Base-by-base conservation (phyloP, 1,140 invertebrate species). In the Frieseomelitta varia region DNA sequence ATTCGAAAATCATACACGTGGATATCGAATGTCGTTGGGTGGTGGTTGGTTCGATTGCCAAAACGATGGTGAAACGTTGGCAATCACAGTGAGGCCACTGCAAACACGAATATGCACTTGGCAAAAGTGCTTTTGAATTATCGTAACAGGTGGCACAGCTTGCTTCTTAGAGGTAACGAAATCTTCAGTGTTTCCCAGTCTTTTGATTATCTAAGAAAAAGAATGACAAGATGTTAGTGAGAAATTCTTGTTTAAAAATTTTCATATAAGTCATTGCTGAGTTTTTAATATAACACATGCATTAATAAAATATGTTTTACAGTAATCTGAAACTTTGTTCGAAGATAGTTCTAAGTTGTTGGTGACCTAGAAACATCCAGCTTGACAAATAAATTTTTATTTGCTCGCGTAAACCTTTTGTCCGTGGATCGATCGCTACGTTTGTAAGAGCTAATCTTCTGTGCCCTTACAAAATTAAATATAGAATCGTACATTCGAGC, bases 61-160 rank as follows among this genome's bases (percentile, higher is more conserved):
- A 69, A 68, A 14, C 68, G 39, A n/a, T n/a, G 73, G n/a, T 8
- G 73, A 75, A 75, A 75, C 73, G 67, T 39, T 69, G 67, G 67
- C 67, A 69, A 6, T 11, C 4, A 4, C 34, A 34, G 4, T 69
- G 65, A 34, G 30, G 17, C 17, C 65, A 11, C 30, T 21, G 19
- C 67, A 34, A 68, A 39, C 21, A 19, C 67, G 19, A 34, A 39
- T 21, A 21, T 1, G 24, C 4, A 61, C 24, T 69, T 69, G 67
- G 67, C 34, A 69, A 34, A 69, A 39, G 34, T 24, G 11, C 19
- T 12, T 69, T 24, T 0, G 65, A 39, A 21, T 39, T 39, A 24
- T 69, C 21, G 67, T 69, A 39, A 69, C 67, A 69, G 34, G 67
- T 69, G 67, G 67, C 30, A 68, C 67, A 34, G 17, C 4, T 4